phyloP scores from a whole-genome alignment of 2,113 vertebrate species.

The Pteruthius melanotis region DNA sequence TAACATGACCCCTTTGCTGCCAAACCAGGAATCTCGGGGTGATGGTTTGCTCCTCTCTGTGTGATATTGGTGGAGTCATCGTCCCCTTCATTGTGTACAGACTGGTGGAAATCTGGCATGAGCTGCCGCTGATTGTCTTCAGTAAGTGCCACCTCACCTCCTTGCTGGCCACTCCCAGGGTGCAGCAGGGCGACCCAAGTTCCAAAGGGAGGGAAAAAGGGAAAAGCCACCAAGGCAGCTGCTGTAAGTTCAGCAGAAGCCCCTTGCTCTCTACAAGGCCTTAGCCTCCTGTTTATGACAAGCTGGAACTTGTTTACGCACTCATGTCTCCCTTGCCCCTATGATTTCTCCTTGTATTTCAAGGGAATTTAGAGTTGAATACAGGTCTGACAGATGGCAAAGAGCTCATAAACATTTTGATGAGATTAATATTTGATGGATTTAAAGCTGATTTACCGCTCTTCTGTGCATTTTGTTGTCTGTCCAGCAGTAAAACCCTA shows the following conservation, averaged over 20 bases:
- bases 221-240: not conserved
- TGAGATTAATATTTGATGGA: not conserved
- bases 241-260: not conserved
- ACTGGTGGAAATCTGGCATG: slow-evolving; percentile 81
- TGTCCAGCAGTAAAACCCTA: not conserved
- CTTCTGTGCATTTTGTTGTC: not conserved
- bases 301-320: not conserved
- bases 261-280: not conserved
- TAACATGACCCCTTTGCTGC: not conserved
- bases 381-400: rapidly evolving
- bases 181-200: not conserved
- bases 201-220: not conserved
- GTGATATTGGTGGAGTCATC: slow-evolving; percentile 85
- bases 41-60: slow-evolving; percentile 86
- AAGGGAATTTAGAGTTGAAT: not conserved
- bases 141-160: slow-evolving; percentile 66
- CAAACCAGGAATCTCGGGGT: slow-evolving; percentile 83
- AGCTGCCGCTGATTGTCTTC: slow-evolving; percentile 87
- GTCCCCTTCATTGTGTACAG: slow-evolving; percentile 89
- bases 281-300: not conserved
- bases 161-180: not conserved
- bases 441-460: not conserved
- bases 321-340: not conserved
- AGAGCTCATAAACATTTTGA: not conserved
- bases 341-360: not conserved